These are phyloP conservation scores for Microcebus griseorufus DNA, from an alignment of 2,113 vertebrate species.

Conservation along the genomic window DNA sequence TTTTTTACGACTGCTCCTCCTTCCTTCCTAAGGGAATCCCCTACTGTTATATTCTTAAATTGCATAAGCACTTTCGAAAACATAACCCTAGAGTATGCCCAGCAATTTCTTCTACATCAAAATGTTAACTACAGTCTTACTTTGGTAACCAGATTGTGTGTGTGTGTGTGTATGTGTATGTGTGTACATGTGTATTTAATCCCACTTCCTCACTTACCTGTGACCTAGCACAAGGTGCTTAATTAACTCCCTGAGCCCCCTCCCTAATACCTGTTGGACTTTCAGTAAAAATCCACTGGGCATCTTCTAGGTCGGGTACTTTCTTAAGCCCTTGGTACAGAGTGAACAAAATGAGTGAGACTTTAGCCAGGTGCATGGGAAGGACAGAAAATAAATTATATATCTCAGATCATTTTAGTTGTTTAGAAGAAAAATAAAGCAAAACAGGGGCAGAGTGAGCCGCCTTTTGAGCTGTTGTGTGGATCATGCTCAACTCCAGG, in stretches of 20 bases:
- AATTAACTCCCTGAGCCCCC: neutral
- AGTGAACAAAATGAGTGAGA: neutral
- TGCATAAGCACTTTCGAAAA: neutral
- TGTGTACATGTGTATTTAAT: neutral
- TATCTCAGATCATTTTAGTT: neutral
- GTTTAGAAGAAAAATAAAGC: neutral
- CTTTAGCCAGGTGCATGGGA: neutral
- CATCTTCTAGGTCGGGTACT: neutral
- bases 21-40: no score
- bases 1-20: no score
- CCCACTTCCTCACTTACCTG: neutral
- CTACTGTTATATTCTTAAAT: neutral
- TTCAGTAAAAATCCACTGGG: neutral
- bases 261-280: rapidly evolving
- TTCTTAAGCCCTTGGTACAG: neutral
- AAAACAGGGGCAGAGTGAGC: neutral
- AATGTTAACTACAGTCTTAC: neutral
- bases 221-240: neutral
- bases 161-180: neutral
- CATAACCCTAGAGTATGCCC: neutral
- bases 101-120: neutral
- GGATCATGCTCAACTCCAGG: rapidly evolving
- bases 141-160: neutral
- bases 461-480: neutral
- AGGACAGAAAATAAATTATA: neutral